Conservation (phyloP, 1,140 invertebrate species). For the Sycophila sp. region DNA sequence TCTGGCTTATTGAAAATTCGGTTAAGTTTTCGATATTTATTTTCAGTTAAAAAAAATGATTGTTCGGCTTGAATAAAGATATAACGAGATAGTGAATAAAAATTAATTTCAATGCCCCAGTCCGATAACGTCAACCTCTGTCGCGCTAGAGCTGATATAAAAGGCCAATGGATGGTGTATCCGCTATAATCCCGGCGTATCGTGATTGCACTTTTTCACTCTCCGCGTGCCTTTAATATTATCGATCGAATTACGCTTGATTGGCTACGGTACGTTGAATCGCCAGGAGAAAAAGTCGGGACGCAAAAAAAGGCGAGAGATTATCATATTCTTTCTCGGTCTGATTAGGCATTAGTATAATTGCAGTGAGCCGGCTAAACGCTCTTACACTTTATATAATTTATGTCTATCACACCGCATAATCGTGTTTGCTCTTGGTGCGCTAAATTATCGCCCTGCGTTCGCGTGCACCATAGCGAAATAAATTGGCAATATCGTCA, state of each 20-base stretch:
- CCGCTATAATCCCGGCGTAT: not conserved
- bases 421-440: not conserved
- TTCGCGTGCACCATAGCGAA: not conserved
- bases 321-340: not conserved
- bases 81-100: conserved; percentile 16
- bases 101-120: not conserved
- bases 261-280: not conserved
- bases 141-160: conserved; percentile 1
- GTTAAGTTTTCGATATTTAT: no score
- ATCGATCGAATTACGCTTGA: conserved; percentile 8
- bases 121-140: conserved; percentile 10
- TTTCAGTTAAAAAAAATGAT: no score
- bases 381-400: conserved; percentile 11
- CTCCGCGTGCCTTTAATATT: not conserved
- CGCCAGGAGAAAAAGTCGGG: not conserved
- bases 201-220: not conserved
- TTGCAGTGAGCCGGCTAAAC: conserved; percentile 12
- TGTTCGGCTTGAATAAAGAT: conserved; percentile 10
- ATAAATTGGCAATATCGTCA: not conserved
- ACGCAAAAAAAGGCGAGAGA: not conserved
- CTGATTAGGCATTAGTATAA: conserved; percentile 25
- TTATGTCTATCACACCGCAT: conserved; percentile 4
- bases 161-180: conserved; percentile 8
- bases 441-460: not conserved
- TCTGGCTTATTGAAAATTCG: no score